Evolutionary conservation across 2,113 vertebrate genomes (phyloP).

Genomic region (Piaya cayana): DNA sequence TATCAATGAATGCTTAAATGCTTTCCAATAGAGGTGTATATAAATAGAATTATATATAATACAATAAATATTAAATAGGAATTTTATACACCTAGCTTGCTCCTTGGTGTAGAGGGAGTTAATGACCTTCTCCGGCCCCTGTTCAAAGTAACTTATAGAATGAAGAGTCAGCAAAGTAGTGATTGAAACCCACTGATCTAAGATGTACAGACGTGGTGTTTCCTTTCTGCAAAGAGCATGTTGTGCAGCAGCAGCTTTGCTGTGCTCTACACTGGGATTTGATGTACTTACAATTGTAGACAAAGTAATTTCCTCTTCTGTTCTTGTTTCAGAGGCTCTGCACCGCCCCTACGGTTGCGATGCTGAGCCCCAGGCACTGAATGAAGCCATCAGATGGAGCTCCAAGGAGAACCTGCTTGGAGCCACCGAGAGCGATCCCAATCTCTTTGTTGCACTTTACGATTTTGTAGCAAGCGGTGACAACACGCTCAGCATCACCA

Average conservation of each 20-base stretch:
- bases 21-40: not conserved
- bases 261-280: not conserved
- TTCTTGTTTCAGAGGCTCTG: constrained; percentile 85
- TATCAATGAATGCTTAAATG: not conserved
- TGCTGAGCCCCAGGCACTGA: constrained; percentile 86
- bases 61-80: not conserved
- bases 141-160: not conserved
- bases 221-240: not conserved
- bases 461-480: constrained; percentile 99
- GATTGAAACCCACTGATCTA: not conserved
- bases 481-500: constrained; percentile 99
- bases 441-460: constrained; percentile 99
- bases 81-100: not conserved
- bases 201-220: not conserved
- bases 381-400: constrained; percentile 97
- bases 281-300: not conserved
- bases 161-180: not conserved
- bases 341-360: constrained; percentile 92
- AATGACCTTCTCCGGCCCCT: not conserved
- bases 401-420: constrained; percentile 98
- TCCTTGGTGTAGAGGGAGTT: not conserved
- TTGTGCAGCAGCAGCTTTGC: not conserved
- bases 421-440: constrained; percentile 95
- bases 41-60: not conserved
- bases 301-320: not conserved